phyloP scores from a whole-genome alignment of 2,888 invertebrate species.

The Chrysomela aeneicollis region DNA sequence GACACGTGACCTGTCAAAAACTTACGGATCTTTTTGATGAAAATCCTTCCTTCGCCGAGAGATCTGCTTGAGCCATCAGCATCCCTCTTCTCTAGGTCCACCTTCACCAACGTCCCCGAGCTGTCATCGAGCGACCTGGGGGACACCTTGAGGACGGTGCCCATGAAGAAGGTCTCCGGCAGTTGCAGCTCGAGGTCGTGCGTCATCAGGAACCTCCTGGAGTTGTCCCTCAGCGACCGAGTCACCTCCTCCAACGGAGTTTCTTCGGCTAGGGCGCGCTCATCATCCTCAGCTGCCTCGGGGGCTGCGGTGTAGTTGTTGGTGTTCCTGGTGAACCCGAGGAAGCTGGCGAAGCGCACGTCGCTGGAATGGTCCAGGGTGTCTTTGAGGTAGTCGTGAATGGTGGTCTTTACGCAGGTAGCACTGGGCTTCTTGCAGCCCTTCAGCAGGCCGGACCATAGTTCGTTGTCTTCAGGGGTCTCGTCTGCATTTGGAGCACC shows the following conservation, averaged over 20 bases:
- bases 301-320: slow-evolving; percentile 49
- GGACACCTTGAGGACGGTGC: slow-evolving; percentile 76
- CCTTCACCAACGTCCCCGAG: slow-evolving; percentile 73
- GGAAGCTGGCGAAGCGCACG: slow-evolving; percentile 65
- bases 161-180: slow-evolving; percentile 77
- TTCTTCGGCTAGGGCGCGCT: slow-evolving; percentile 56
- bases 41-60: slow-evolving; percentile 64
- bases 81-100: slow-evolving; percentile 72
- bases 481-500: slow-evolving; percentile 47
- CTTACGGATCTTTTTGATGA: slow-evolving; percentile 77
- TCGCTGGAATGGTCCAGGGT: slow-evolving; percentile 65
- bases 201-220: slow-evolving; percentile 74
- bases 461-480: slow-evolving; percentile 62
- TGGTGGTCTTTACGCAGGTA: slow-evolving; percentile 79
- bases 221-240: slow-evolving; percentile 72
- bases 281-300: slow-evolving; percentile 51
- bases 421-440: slow-evolving; percentile 75
- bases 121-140: slow-evolving; percentile 77
- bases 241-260: slow-evolving; percentile 80
- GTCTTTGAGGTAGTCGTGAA: slow-evolving; percentile 75
- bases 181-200: slow-evolving; percentile 78
- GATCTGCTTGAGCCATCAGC: slow-evolving; percentile 13
- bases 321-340: slow-evolving; percentile 58
- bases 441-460: slow-evolving; percentile 78
- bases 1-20: slow-evolving; percentile 37